These are phyloP conservation scores for Aelia acuminata DNA, from an alignment of 2,888 invertebrate species.

Conservation along the genomic window DNA sequence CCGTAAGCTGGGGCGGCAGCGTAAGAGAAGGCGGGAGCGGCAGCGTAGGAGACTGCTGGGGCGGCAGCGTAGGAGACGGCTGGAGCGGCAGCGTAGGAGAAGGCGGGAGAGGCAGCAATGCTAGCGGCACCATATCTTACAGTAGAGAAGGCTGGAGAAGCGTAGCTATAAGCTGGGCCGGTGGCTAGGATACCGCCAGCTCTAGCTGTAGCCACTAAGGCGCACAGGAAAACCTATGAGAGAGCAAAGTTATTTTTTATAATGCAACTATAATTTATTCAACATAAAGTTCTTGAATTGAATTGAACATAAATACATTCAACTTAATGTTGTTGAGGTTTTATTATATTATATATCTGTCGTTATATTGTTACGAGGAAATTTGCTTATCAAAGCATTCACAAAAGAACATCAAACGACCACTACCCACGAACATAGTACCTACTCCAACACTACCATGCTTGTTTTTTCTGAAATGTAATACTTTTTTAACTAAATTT, in stretches of 20 bases:
- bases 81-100: slow-evolving; percentile 50
- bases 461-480: no score
- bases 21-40: slow-evolving; percentile 60
- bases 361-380: no score
- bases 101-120: slow-evolving; percentile 66
- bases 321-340: no score
- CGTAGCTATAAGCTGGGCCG: slow-evolving; percentile 11
- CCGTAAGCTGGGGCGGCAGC: slow-evolving; percentile 69
- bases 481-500: no score
- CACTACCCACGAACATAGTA: no score
- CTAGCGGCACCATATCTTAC: slow-evolving; percentile 67
- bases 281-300: no score
- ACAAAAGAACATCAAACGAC: no score
- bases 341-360: no score
- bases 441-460: no score
- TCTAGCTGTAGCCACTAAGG: slow-evolving; percentile 69
- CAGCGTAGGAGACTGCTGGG: slow-evolving; percentile 72
- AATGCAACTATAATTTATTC: no score
- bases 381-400: no score
- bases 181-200: slow-evolving; percentile 68
- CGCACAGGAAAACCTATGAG: slow-evolving; percentile 68
- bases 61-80: slow-evolving; percentile 77
- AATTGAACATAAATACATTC: no score
- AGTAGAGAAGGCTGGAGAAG: slow-evolving; percentile 8
- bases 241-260: slow-evolving; percentile 25